A percentile compares a stretch with the other conserved stretches of the same genome.
Conservation (phyloP, 2,113 vertebrate genomes). For the Lathamus discolor region DNA sequence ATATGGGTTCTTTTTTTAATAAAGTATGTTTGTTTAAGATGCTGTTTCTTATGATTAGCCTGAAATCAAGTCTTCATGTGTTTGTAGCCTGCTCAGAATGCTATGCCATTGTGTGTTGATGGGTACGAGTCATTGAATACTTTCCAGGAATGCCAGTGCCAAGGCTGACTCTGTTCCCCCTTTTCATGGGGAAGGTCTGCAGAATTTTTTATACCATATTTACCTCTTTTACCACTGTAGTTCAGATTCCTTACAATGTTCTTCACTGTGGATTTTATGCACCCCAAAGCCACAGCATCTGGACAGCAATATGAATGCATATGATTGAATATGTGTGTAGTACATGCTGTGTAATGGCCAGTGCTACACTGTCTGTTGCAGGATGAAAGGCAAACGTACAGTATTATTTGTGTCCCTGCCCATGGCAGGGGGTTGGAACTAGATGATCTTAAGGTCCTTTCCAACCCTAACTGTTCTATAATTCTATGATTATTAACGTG, state of each 20-base stretch:
- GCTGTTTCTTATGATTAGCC: not conserved
- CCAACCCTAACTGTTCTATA: too few relatives aligned
- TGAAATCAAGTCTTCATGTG: not conserved
- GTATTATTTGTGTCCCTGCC: not conserved
- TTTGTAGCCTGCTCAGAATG: not conserved
- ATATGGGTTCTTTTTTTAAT: not conserved
- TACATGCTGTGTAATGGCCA: not conserved
- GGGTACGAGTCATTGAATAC: not conserved
- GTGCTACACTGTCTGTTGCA: not conserved
- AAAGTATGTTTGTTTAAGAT: not conserved
- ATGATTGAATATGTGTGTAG: not conserved
- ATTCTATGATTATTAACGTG: not conserved
- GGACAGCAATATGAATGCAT: not conserved
- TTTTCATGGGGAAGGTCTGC: not conserved
- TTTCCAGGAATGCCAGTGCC: not conserved
- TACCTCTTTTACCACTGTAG: not conserved
- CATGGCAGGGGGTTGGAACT: too few relatives aligned
- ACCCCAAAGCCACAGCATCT: not conserved
- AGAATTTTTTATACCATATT: not conserved
- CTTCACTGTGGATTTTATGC: not conserved
- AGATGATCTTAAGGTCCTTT: too few relatives aligned
- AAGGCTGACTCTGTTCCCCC: not conserved
- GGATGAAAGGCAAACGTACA: not conserved
- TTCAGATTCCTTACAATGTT: not conserved
- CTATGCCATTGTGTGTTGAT: accelerated